phyloP scores from a whole-genome alignment of 2,888 invertebrate species.

The Steinernema carpocapsae region DNA sequence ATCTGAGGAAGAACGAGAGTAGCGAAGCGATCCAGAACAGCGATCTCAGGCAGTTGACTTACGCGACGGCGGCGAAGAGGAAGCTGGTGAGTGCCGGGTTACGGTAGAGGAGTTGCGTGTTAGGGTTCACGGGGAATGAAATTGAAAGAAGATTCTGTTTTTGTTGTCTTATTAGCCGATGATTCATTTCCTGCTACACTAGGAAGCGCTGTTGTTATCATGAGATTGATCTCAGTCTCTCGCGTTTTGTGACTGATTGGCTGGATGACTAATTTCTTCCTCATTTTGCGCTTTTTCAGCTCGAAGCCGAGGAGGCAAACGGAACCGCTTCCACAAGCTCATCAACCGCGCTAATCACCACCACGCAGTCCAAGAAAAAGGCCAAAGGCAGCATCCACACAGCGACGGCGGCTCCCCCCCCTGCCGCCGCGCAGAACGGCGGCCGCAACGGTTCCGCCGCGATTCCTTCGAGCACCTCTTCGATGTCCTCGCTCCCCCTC shows the following conservation, averaged over 20 bases:
- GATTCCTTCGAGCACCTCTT: background rate
- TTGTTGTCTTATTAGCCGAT: too few relatives aligned
- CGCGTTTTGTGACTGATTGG: background rate
- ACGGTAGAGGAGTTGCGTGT: too few relatives aligned
- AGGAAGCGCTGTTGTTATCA: too few relatives aligned
- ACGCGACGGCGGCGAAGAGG: slow-evolving; percentile 67
- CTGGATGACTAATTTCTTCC: background rate
- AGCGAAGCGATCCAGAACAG: slow-evolving; percentile 52
- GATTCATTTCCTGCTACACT: too few relatives aligned
- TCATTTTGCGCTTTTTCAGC: slow-evolving; percentile 37
- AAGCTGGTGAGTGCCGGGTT: slow-evolving; percentile 57
- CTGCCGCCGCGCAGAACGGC: slow-evolving; percentile 11
- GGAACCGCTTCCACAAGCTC: slow-evolving; percentile 36
- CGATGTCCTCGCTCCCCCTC: background rate
- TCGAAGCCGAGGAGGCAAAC: slow-evolving; percentile 35
- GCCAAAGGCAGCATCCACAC: slow-evolving; percentile 19
- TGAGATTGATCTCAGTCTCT: too few relatives aligned
- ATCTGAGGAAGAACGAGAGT: slow-evolving; percentile 66
- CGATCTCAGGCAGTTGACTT: slow-evolving; percentile 64
- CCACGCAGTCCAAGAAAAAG: slow-evolving; percentile 50
- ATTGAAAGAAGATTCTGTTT: too few relatives aligned
- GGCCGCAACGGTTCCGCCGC: too few relatives aligned
- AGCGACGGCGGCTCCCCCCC: background rate
- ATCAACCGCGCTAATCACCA: slow-evolving; percentile 53
- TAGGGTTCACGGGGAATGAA: too few relatives aligned